These are phyloP conservation scores for Ormyrus rosae DNA, from an alignment of 2,888 invertebrate species.

Conservation along the genomic window DNA sequence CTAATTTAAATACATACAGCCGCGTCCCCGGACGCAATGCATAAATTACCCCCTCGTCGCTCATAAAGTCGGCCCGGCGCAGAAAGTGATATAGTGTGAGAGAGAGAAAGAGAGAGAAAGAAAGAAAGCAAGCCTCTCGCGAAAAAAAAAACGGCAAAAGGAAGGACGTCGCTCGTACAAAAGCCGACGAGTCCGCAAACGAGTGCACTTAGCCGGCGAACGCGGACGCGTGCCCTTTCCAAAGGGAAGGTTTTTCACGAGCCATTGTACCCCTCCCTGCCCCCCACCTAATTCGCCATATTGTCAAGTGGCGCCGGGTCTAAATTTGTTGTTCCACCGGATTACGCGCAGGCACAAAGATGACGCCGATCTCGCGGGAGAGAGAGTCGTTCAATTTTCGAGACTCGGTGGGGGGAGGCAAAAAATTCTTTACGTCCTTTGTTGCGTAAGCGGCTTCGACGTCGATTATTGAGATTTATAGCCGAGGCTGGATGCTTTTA, in stretches of 20 bases:
- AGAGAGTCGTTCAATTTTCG: conserved; percentile 27
- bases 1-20: conserved; percentile 39
- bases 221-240: conserved; percentile 50
- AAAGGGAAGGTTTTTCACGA: conserved; percentile 60
- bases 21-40: conserved; percentile 26
- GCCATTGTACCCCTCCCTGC: conserved; percentile 63
- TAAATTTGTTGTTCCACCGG: conserved; percentile 72
- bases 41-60: conserved; percentile 41
- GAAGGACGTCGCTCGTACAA: background rate
- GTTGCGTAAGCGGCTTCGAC: background rate
- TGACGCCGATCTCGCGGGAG: background rate
- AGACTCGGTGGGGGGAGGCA: background rate
- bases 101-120: conserved; percentile 42
- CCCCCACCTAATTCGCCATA: conserved; percentile 67
- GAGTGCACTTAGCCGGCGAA: conserved; percentile 46
- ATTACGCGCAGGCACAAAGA: conserved; percentile 61
- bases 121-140: background rate
- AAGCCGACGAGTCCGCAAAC: conserved; percentile 44
- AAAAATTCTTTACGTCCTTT: background rate
- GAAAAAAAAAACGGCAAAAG: background rate
- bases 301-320: conserved; percentile 71
- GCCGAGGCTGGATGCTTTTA: background rate
- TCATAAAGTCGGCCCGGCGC: conserved; percentile 42
- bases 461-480: conserved; percentile 49
- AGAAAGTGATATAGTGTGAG: conserved; percentile 50